Base-by-base conservation (phyloP, 1,140 invertebrate species). In the Zaprionus gabonicus region DNA sequence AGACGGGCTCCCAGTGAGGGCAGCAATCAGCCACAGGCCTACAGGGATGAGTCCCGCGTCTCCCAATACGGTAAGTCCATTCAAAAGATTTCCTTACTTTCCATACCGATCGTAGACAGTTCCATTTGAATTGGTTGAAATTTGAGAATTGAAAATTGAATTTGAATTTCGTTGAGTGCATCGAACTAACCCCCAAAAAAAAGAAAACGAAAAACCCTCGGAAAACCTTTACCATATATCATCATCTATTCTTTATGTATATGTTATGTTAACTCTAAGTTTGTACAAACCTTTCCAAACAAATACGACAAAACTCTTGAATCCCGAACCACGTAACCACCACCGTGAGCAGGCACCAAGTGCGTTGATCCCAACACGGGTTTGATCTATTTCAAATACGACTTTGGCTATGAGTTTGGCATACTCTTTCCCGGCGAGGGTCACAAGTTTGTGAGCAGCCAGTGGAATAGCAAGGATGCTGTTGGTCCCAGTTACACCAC, bases 371-470 rank as follows among this genome's bases (percentile, higher is more conserved):
- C 95, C 74, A 95, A 96, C 80, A 96, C 95, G 27, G 96, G 96
- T 72, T 93, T 97, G 34, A 96, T 96, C 85, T 97, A 96, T 93
- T 97, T 96, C 94, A 97, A 97, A 93, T 96, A 97, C 88, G 96
- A 97, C 93, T 97, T 97, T 85, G 96, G 96, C 68, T 97, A 97
- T 91, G 96, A 97, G 91, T 96, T 96, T 84, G 96, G 96, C 62
- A 94, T 97, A 64, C 94, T 96, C 31, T 93, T 96, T 38, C 96
- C 96, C 5, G 95, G 95, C 28, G 95, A 96, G 91, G 94, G 94
- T 49, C 95, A 95, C 84, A 94, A 93, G 73, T 93, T 93, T 12
- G 85, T 94, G 34, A 92, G 93, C 44, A 94, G 93, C 63, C 94
- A 91, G 53, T 93, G 81, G 72, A 93, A 90, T 58, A 94, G 70